phyloP scores from a whole-genome alignment of 2,113 vertebrate genomes.

The Oreocharis arfaki region DNA sequence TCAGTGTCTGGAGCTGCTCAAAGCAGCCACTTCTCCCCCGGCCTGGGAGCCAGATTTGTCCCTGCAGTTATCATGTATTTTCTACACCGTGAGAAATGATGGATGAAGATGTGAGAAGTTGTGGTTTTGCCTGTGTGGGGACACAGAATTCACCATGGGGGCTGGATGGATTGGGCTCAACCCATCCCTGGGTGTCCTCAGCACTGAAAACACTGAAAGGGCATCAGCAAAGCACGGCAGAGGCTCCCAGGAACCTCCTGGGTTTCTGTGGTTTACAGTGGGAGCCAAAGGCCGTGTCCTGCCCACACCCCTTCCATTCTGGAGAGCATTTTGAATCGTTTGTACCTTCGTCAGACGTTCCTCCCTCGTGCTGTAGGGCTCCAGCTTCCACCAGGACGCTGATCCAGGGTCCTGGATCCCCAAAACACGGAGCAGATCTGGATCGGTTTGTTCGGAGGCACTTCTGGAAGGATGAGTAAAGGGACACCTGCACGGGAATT shows the following conservation, averaged over 20 bases:
- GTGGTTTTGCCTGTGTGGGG: neutral
- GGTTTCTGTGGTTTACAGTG: neutral
- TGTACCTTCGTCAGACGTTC: no score
- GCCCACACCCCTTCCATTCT: neutral
- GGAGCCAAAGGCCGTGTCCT: neutral
- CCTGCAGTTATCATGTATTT: fast-evolving
- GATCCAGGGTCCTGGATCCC: neutral
- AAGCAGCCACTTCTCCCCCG: neutral
- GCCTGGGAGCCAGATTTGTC: neutral
- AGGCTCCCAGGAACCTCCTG: neutral
- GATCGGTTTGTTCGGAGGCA: neutral
- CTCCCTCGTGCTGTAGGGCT: neutral
- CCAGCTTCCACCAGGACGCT: neutral
- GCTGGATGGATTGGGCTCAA: neutral
- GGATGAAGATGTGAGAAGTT: no score
- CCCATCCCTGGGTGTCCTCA: neutral
- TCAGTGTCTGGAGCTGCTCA: neutral
- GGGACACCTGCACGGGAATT: fast-evolving
- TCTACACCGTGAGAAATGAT: fast-evolving
- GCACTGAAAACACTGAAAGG: neutral
- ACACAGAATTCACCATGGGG: neutral
- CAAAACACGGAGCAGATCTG: fast-evolving
- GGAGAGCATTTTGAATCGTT: neutral
- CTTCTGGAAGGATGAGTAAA: neutral
- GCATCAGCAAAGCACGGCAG: neutral